Conservation (phyloP, 2,113 vertebrate species). For the Canis aureus region DNA sequence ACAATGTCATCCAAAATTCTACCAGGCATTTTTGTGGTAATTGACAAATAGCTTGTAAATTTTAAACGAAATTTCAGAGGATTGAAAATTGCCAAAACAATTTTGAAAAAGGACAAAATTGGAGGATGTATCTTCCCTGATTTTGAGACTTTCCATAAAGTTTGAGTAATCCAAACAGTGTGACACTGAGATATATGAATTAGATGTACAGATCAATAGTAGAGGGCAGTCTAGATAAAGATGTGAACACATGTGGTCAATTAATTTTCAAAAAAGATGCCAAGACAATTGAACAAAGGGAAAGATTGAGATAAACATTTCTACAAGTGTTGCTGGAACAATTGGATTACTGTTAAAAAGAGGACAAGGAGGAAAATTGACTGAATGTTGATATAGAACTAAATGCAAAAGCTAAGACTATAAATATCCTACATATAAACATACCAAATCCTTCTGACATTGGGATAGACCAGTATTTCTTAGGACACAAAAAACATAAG, state of each 20-base stretch:
- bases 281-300: not conserved
- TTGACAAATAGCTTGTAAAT: not conserved
- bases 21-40: not conserved
- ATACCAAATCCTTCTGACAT: not conserved
- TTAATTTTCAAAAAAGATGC: conserved; percentile 18
- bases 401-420: not conserved
- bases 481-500: not conserved
- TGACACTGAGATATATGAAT: not conserved
- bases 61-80: not conserved
- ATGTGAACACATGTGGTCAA: not conserved
- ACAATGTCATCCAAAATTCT: not conserved
- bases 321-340: not conserved
- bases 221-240: not conserved
- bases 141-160: not conserved
- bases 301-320: not conserved
- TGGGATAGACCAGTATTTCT: not conserved
- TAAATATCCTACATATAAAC: not conserved
- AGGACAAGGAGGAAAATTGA: not conserved
- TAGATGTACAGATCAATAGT: not conserved
- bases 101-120: conserved; percentile 7
- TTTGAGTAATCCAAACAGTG: not conserved
- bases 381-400: not conserved
- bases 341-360: not conserved
- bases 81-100: not conserved
- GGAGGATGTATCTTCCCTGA: not conserved